These are phyloP conservation scores for Leucopsar rothschildi DNA, from an alignment of 2,113 vertebrate species.

Conservation along the genomic window DNA sequence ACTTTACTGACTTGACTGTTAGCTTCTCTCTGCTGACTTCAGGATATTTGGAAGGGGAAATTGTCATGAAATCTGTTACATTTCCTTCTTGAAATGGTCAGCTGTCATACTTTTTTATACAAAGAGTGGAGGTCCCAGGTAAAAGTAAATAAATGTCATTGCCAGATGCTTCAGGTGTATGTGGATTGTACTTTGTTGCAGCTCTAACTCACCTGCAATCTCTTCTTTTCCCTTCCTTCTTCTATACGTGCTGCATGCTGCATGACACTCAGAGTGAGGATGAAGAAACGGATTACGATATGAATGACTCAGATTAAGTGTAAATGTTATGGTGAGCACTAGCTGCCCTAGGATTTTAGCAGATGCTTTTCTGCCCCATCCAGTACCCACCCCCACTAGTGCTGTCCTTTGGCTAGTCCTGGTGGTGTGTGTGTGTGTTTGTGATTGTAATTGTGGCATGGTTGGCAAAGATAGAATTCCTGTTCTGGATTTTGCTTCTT, in stretches of 20 bases:
- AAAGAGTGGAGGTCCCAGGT: not conserved
- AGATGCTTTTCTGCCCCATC: not conserved
- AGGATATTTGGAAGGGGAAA: not conserved
- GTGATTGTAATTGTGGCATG: constrained; percentile 16
- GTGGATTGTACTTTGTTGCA: constrained; percentile 2
- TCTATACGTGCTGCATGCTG: constrained; percentile 74
- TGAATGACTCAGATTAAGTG: constrained; percentile 89
- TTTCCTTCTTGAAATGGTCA: not conserved
- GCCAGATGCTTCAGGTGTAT: not conserved
- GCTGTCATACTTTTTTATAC: not conserved
- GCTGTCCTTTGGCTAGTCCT: not conserved
- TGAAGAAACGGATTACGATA: constrained; percentile 84
- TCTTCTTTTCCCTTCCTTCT: constrained; percentile 70
- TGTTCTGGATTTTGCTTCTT: not conserved
- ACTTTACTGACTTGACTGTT: not conserved
- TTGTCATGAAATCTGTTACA: not conserved
- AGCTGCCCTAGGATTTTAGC: constrained; percentile 58
- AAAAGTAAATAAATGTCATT: not conserved
- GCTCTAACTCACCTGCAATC: constrained; percentile 47
- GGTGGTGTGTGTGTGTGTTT: not conserved
- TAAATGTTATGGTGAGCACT: constrained; percentile 84
- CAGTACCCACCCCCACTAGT: not conserved
- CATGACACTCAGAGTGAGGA: constrained; percentile 82
- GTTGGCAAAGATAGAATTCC: not conserved
- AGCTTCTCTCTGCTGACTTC: not conserved